Evolutionary conservation across 2,888 invertebrate genomes (phyloP), one percentile per base, ranked within the genome.

Genomic region (Gasteruption jaculator): DNA sequence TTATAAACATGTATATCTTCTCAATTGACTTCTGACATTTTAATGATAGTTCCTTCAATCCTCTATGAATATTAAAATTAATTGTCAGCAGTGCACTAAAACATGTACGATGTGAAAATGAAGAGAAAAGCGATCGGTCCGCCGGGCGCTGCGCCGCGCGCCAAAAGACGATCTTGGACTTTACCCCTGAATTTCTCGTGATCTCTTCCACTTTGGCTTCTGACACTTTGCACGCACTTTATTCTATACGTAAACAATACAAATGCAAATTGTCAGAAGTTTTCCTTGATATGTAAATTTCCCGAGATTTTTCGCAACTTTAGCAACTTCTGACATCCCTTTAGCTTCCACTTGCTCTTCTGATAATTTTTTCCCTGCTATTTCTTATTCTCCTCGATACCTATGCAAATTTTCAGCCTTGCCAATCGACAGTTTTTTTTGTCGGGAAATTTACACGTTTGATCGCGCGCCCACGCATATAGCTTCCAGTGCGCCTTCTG

Each of bases 231-330:
- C 30, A 30, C 11, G 11, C 12, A 31, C 14, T 31, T 31, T 31
- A 4, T 14, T 15, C 7, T 11, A 10, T 38, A 29, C 12, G n/a
- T 31, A 38, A 29, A 43, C 15, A 41, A 29, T 37, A 26, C 18
- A 41, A 19, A 21, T 36, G 12, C 21, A 38, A 41, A 41, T 30
- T 41, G 18, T 22, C 24, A 41, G 16, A 37, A 41, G 19, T 37
- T 12, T 37, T 22, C 22, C 24, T 41, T 5, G 3, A 30, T 3
- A 29, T 37, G 14, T 41, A 6, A 29, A 37, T 25, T 29, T 36
- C 30, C 30, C 16, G 16, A 29, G 8, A 41, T 22, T 30, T 41
- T 41, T 41, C 1, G 5, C 40, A 40, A 22, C 40, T 25, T 33
- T 34, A 12, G 8, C 33, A 22, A 27, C 39, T 39, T 39, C 33